Evolutionary conservation across 1,140 invertebrate species (phyloP).

Genomic region (Listronotus oregonensis): DNA sequence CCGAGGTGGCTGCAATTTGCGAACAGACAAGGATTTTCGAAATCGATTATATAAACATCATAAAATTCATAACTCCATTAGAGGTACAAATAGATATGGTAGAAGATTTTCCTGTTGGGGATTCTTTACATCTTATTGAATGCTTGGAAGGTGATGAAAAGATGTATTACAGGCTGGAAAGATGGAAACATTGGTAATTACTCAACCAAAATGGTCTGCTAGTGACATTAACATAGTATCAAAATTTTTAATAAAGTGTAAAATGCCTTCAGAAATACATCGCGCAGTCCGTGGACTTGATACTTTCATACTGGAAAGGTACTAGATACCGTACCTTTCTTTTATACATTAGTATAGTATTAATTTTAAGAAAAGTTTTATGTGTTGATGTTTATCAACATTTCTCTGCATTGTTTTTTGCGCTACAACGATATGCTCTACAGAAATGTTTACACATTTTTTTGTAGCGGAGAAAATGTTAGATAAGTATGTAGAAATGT

Average conservation of each 20-base stretch:
- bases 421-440: constrained; percentile 30
- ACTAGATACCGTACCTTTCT: constrained; percentile 41
- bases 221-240: constrained; percentile 25
- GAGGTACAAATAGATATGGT: constrained; percentile 40
- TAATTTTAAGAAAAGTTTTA: constrained; percentile 40
- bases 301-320: constrained; percentile 41
- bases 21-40: constrained; percentile 43
- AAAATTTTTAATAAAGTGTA: constrained; percentile 27
- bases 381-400: constrained; percentile 32
- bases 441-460: neutral
- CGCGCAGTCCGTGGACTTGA: constrained; percentile 39
- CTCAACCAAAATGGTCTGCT: constrained; percentile 29
- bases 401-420: constrained; percentile 39
- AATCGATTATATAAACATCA: constrained; percentile 39
- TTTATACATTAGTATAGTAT: constrained; percentile 39
- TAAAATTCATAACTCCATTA: constrained; percentile 39
- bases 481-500: too few species aligned
- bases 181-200: constrained; percentile 38
- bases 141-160: constrained; percentile 43
- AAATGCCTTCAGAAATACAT: constrained; percentile 43
- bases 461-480: too few species aligned
- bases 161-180: constrained; percentile 37
- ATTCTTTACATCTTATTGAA: constrained; percentile 42
- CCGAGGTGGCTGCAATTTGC: constrained; percentile 31
- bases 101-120: constrained; percentile 38